A percentile compares a stretch with the other conserved stretches of the same genome.
These are phyloP conservation scores for Halictus ligatus DNA, from an alignment of 2,888 invertebrate species.

Conservation along the genomic window DNA sequence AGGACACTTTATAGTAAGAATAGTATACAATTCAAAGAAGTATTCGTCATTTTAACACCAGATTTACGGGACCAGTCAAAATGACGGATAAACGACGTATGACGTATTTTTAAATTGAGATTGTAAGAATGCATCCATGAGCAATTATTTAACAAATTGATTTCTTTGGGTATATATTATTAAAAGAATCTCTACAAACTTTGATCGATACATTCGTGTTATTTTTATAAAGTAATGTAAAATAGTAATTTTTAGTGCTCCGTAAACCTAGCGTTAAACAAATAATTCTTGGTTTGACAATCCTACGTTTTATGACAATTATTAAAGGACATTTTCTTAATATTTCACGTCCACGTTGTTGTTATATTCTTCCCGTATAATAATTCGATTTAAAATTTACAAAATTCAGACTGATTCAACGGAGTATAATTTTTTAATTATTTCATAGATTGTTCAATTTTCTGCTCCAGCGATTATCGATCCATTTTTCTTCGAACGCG, in stretches of 20 bases:
- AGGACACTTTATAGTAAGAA: too few relatives aligned
- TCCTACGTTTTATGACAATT: background rate
- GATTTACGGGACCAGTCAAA: too few relatives aligned
- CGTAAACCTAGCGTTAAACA: too few relatives aligned
- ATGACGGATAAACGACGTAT: too few relatives aligned
- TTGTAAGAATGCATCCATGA: too few relatives aligned
- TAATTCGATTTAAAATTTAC: background rate
- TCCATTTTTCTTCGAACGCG: slow-evolving; percentile 21
- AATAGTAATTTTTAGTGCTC: too few relatives aligned
- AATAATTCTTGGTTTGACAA: background rate
- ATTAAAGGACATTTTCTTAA: background rate
- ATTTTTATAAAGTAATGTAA: too few relatives aligned
- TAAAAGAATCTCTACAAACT: too few relatives aligned
- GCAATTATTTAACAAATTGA: too few relatives aligned
- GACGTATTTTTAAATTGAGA: too few relatives aligned
- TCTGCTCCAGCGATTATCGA: slow-evolving; percentile 40
- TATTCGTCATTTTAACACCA: background rate
- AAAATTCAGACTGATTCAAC: background rate
- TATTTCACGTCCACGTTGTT: background rate
- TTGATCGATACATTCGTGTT: too few relatives aligned
- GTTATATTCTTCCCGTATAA: background rate
- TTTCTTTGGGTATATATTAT: too few relatives aligned
- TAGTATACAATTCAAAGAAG: background rate
- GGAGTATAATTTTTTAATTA: slow-evolving; percentile 1
- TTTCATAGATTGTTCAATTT: slow-evolving; percentile 22